phyloP scores from a whole-genome alignment of 2,797 vertebrate genomes.

The Xiphorhynchus erythropygius region DNA sequence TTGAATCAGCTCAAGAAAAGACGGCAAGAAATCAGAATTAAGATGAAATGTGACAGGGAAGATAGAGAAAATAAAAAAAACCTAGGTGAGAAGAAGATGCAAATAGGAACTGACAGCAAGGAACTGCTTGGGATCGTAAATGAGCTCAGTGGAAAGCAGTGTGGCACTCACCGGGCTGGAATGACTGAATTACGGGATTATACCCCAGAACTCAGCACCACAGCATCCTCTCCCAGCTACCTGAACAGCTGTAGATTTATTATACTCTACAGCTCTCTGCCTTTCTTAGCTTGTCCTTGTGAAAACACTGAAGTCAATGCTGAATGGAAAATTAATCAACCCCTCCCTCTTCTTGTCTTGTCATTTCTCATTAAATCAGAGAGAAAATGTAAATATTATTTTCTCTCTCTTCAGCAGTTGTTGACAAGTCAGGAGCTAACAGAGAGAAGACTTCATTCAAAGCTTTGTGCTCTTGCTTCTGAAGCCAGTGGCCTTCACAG shows the following conservation, averaged over 20 bases:
- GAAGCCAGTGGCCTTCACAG: constrained; percentile 17
- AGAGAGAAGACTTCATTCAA: constrained; percentile 60
- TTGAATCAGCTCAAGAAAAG: constrained; percentile 54
- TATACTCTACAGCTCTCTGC: not conserved
- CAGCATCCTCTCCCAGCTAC: not conserved
- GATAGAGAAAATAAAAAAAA: constrained; percentile 31
- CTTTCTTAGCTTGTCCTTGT: constrained; percentile 24
- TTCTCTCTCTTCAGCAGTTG: not conserved
- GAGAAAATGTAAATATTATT: constrained; percentile 61
- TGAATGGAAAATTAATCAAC: constrained; percentile 51
- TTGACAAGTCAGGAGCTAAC: constrained; percentile 19
- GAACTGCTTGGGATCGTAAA: constrained; percentile 65
- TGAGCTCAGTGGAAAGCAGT: constrained; percentile 58
- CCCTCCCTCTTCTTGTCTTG: not conserved
- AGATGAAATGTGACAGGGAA: constrained; percentile 57
- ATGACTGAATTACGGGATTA: constrained; percentile 66
- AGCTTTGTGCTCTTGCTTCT: not conserved
- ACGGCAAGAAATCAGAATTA: constrained; percentile 48
- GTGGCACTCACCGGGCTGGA: constrained; percentile 46
- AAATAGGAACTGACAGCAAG: constrained; percentile 72
- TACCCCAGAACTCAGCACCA: constrained; percentile 25
- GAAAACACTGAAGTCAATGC: not conserved
- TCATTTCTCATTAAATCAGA: constrained; percentile 41
- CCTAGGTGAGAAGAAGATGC: not conserved
- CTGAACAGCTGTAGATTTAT: constrained; percentile 43